These are phyloP conservation scores for Pegea sp. DNA, from an alignment of 23 tunicate genomes.

Conservation along the genomic window DNA sequence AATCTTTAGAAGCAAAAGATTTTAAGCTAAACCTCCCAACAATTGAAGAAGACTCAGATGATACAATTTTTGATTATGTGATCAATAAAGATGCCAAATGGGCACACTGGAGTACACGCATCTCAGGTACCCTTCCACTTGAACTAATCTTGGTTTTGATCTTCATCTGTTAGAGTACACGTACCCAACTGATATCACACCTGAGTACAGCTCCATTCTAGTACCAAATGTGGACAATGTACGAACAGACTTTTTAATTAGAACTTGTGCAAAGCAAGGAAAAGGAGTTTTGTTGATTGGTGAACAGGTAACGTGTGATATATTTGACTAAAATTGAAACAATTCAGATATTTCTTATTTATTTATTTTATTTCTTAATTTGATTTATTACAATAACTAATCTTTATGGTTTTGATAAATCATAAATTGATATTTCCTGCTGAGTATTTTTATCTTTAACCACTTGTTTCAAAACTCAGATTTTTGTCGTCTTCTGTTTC, in stretches of 20 bases:
- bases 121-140: constrained; percentile 15
- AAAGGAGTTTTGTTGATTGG: constrained; percentile 83
- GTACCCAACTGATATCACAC: constrained; percentile 71
- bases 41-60: constrained; percentile 23
- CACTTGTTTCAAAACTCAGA: too few relatives aligned
- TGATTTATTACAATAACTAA: too few relatives aligned
- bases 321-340: background rate
- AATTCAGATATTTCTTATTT: background rate
- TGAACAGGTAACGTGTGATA: constrained; percentile 41
- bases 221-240: constrained; percentile 93
- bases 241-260: constrained; percentile 57
- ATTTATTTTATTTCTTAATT: too few relatives aligned
- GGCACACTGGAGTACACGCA: constrained; percentile 61
- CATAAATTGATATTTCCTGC: too few relatives aligned
- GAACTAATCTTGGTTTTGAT: background rate
- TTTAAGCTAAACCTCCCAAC: constrained; percentile 38
- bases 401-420: too few relatives aligned
- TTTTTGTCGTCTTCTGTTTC: too few relatives aligned
- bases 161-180: constrained; percentile 22
- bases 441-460: too few relatives aligned
- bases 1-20: constrained; percentile 21
- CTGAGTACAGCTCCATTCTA: constrained; percentile 74
- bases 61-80: constrained; percentile 67
- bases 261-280: constrained; percentile 84
- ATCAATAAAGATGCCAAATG: constrained; percentile 56